Percentiles rank a stretch among this genome's conserved stretches.
Conservation (phyloP, 2,113 vertebrate species). For the Siniperca chuatsi region DNA sequence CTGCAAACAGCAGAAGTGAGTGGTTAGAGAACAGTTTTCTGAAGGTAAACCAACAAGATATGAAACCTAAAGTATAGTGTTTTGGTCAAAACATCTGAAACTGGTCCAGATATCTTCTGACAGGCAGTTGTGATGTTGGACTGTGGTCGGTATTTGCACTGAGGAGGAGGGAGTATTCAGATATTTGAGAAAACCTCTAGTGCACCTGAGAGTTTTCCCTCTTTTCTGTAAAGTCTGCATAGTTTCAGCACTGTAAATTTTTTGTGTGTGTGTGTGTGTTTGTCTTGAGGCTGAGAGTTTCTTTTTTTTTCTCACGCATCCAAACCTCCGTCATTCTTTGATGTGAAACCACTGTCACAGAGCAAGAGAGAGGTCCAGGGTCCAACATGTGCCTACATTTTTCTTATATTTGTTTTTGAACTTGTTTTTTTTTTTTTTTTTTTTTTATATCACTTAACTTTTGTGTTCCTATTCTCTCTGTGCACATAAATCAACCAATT, state of each 20-base stretch:
- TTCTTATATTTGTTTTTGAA: not conserved
- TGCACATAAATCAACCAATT: not conserved
- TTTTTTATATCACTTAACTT: not conserved
- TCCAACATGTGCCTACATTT: not conserved
- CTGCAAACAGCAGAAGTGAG: not conserved
- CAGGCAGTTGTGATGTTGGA: slow-evolving; percentile 55
- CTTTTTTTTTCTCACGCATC: slow-evolving; percentile 14
- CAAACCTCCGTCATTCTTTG: slow-evolving; percentile 6
- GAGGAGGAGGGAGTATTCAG: not conserved
- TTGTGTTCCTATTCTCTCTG: not conserved
- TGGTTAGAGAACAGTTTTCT: not conserved
- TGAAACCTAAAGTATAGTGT: not conserved
- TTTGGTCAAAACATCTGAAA: slow-evolving; percentile 4
- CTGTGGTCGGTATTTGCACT: slow-evolving; percentile 29
- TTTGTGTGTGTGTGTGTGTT: not conserved
- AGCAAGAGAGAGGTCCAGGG: not conserved
- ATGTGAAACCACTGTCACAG: not conserved
- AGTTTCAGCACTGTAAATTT: not conserved
- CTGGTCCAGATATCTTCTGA: slow-evolving; percentile 37
- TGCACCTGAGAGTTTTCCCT: slow-evolving; percentile 64
- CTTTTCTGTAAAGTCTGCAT: slow-evolving; percentile 46
- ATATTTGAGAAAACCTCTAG: slow-evolving; percentile 56
- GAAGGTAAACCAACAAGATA: not conserved
- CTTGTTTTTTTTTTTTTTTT: not conserved
- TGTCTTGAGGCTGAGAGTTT: not conserved